phyloP scores from a whole-genome alignment of 2,888 invertebrate species.

The Diloba caeruleocephala region DNA sequence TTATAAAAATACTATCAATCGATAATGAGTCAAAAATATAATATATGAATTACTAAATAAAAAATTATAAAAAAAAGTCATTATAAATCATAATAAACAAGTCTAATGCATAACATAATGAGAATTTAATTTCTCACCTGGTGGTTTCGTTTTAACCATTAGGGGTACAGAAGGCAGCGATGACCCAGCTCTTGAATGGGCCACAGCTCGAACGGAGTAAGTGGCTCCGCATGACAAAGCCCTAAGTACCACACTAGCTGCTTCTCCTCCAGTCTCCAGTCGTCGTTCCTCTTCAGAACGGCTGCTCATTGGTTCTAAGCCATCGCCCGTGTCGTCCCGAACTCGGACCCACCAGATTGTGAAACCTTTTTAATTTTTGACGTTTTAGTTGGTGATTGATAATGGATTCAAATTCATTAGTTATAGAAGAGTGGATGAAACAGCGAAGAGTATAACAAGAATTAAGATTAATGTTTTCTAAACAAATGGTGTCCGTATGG shows the following conservation, averaged over 20 bases:
- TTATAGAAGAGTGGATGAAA: not conserved
- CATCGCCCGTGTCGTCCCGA: conserved; percentile 77
- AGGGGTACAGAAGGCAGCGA: conserved; percentile 77
- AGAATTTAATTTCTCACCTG: conserved; percentile 74
- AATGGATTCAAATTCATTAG: conserved; percentile 12
- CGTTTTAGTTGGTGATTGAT: not conserved
- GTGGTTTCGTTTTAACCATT: conserved; percentile 81
- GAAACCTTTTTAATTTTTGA: conserved; percentile 64
- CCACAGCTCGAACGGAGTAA: conserved; percentile 80
- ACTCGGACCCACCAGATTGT: conserved; percentile 83
- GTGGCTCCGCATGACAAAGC: conserved; percentile 80
- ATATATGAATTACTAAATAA: too few relatives aligned
- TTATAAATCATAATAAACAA: too few relatives aligned
- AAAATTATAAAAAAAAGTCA: too few relatives aligned
- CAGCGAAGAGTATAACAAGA: too few relatives aligned
- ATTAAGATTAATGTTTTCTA: too few relatives aligned
- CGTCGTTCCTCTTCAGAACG: conserved; percentile 78
- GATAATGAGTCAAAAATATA: too few relatives aligned
- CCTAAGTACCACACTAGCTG: conserved; percentile 72
- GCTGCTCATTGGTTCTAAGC: conserved; percentile 65
- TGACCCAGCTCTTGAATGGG: conserved; percentile 80
- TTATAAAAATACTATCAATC: too few relatives aligned
- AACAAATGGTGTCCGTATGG: too few relatives aligned
- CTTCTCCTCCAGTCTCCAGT: conserved; percentile 81
- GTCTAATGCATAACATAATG: too few relatives aligned